These are phyloP conservation scores for Neoscelio sp. DNA, from an alignment of 2,888 invertebrate genomes.

Conservation along the genomic window DNA sequence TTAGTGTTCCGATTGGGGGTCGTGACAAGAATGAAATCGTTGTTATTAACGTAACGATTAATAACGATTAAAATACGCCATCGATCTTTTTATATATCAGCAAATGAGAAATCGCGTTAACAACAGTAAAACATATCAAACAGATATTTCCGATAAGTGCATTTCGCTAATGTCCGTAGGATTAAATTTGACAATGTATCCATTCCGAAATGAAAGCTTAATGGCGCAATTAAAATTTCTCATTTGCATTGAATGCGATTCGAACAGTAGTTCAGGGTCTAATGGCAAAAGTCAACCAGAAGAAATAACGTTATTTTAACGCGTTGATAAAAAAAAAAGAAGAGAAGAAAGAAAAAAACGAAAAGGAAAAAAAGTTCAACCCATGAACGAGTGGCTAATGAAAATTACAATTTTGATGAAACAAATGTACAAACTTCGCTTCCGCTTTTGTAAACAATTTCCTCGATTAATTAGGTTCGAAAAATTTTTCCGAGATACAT, in stretches of 20 bases:
- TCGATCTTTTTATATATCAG: no score
- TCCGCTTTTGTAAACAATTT: not conserved
- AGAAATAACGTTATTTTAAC: slow-evolving; percentile 21
- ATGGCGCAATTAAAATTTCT: slow-evolving; percentile 49
- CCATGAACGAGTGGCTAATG: not conserved
- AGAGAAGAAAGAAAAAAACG: not conserved
- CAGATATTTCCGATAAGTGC: not conserved
- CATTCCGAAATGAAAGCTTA: slow-evolving; percentile 24
- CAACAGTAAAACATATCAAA: not conserved
- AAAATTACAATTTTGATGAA: not conserved
- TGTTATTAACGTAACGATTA: not conserved
- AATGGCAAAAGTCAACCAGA: slow-evolving; percentile 69
- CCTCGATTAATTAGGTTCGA: not conserved
- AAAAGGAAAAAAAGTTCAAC: not conserved
- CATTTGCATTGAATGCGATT: slow-evolving; percentile 69
- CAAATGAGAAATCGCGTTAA: slow-evolving; percentile 15
- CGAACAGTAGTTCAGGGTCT: slow-evolving; percentile 63
- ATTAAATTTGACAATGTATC: slow-evolving; percentile 35
- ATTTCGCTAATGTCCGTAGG: not conserved
- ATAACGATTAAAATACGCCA: no score
- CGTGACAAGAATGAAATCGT: no score
- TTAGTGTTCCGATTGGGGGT: no score
- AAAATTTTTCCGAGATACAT: no score
- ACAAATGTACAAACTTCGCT: slow-evolving; percentile 19
- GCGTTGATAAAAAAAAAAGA: slow-evolving; percentile 1